A percentile compares a stretch with the other conserved stretches of the same genome.
These are phyloP conservation scores for Sitta europaea DNA, from an alignment of 2,113 vertebrate species.

Conservation along the genomic window DNA sequence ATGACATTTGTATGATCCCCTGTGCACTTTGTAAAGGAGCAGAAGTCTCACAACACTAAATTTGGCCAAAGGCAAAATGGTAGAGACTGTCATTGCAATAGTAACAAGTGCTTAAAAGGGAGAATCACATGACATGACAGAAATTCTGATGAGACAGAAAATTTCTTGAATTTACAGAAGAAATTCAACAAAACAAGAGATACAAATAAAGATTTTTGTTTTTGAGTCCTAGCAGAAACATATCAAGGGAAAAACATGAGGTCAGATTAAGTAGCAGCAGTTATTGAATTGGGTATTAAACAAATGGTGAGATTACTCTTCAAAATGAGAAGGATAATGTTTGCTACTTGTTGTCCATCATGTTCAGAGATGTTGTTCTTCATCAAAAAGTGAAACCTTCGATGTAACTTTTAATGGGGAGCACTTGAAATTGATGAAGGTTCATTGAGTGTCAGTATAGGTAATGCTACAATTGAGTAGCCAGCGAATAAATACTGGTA, in stretches of 20 bases:
- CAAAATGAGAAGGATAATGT: neutral
- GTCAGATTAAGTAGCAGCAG: conserved; percentile 17
- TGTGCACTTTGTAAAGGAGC: neutral
- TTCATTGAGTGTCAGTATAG: neutral
- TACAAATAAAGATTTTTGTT: neutral
- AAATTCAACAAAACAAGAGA: neutral
- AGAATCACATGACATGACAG: neutral
- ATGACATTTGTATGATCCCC: neutral
- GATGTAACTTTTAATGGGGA: neutral
- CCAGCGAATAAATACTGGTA: neutral
- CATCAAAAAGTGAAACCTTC: neutral
- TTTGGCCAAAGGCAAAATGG: neutral
- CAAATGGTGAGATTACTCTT: neutral
- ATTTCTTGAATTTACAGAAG: neutral
- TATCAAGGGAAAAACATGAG: conserved; percentile 44
- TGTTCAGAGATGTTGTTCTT: neutral
- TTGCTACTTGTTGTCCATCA: neutral
- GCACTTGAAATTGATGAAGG: neutral
- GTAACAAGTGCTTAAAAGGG: neutral
- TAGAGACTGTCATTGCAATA: neutral
- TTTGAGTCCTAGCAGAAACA: neutral
- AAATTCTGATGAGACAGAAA: neutral
- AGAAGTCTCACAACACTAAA: neutral
- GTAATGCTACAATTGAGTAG: neutral
- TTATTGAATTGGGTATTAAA: neutral